phyloP scores from a whole-genome alignment of 2,113 vertebrate genomes.

The Shinisaurus crocodilurus region DNA sequence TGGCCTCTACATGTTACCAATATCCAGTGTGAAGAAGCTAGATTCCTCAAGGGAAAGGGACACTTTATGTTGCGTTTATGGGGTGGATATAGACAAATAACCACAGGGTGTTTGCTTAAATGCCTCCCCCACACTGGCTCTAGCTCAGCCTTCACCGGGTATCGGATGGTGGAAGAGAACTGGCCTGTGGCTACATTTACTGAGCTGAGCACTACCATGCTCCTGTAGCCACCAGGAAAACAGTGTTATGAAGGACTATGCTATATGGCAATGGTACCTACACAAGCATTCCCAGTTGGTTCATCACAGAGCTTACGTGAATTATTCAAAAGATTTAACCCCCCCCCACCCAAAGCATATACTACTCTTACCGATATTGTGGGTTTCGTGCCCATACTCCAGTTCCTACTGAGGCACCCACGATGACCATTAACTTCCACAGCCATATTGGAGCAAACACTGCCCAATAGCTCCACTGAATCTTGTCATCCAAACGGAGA shows the following conservation, averaged over 20 bases:
- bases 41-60: background rate
- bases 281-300: background rate
- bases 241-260: background rate
- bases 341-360: no score
- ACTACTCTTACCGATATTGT: slow-evolving; percentile 89
- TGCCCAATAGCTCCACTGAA: slow-evolving; percentile 98
- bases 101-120: background rate
- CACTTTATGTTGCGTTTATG: background rate
- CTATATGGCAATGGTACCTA: background rate
- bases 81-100: background rate
- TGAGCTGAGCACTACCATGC: background rate
- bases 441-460: slow-evolving; percentile 98
- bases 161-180: no score
- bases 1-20: background rate
- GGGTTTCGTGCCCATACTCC: slow-evolving; percentile 98
- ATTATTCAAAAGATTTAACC: background rate
- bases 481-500: slow-evolving; percentile 92
- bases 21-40: background rate
- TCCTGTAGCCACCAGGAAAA: background rate
- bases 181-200: background rate
- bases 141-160: no score
- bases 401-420: slow-evolving; percentile 94
- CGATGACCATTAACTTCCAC: slow-evolving; percentile 97
- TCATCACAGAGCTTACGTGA: background rate
- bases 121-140: background rate